Evolutionary conservation across 2,113 vertebrate genomes (phyloP).

Genomic region (Nothocercus julius): DNA sequence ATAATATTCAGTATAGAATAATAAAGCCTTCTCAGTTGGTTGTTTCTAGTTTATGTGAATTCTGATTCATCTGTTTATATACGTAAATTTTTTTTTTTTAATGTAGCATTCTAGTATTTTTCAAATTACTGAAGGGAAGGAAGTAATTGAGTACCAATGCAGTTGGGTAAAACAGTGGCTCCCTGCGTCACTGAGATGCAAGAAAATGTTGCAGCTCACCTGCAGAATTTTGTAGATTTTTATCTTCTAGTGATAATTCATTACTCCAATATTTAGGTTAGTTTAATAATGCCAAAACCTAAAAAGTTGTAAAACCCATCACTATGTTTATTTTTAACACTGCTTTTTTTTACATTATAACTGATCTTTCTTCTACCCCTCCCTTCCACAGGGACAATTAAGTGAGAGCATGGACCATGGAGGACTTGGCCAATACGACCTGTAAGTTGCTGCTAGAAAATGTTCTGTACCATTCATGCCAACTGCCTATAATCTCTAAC

Average conservation of each 20-base stretch:
- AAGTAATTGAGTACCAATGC: not conserved
- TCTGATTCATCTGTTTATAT: not conserved
- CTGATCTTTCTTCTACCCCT: constrained; percentile 53
- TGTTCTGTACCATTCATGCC: constrained; percentile 14
- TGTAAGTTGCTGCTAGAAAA: constrained; percentile 84
- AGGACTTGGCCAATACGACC: constrained; percentile 90
- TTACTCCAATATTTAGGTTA: not conserved
- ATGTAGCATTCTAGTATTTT: not conserved
- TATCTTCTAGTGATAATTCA: not conserved
- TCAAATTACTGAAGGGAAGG: not conserved
- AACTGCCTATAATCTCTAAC: not conserved
- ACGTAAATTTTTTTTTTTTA: too few relatives aligned
- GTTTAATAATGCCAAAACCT: not conserved
- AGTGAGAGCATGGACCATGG: constrained; percentile 96
- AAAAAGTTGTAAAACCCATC: not conserved
- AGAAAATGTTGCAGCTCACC: not conserved
- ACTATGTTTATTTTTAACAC: not conserved
- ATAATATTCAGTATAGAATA: not conserved
- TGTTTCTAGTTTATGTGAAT: not conserved
- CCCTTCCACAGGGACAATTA: constrained; percentile 84
- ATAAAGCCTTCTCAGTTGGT: not conserved
- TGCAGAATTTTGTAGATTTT: not conserved
- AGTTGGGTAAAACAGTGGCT: not conserved
- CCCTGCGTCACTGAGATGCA: not conserved
- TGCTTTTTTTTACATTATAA: not conserved